Evolutionary conservation across 2,113 vertebrate species (phyloP).

Genomic region (Perca fluviatilis): DNA sequence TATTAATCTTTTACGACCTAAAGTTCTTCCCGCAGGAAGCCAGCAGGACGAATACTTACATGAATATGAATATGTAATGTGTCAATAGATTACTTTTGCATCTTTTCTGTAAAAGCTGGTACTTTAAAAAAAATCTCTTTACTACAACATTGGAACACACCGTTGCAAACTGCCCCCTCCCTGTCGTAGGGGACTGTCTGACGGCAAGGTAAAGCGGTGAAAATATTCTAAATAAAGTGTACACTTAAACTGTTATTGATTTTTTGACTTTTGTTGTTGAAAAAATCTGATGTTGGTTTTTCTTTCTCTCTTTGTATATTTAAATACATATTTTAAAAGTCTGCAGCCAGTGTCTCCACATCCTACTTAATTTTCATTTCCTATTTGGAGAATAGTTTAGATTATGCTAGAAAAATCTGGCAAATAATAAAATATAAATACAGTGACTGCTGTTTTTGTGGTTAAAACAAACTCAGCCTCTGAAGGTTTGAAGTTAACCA

Average conservation of each 20-base stretch:
- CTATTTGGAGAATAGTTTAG: neutral
- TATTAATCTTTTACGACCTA: neutral
- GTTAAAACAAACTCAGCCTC: neutral
- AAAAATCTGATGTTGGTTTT: neutral
- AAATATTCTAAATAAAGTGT: too few species aligned
- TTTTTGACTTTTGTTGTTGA: neutral
- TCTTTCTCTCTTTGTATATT: conserved; percentile 1
- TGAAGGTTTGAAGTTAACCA: neutral
- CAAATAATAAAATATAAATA: neutral
- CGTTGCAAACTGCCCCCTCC: neutral
- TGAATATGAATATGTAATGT: neutral
- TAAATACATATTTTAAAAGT: conserved; percentile 17
- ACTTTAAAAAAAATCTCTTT: neutral
- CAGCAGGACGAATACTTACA: neutral
- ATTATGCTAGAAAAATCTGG: neutral
- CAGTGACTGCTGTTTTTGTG: neutral
- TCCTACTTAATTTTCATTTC: neutral
- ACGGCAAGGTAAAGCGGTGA: too few species aligned
- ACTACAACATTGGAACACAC: neutral
- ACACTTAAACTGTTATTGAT: too few species aligned
- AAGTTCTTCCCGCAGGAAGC: neutral
- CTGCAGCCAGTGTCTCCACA: neutral
- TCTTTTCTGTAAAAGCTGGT: neutral
- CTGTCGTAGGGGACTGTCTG: too few species aligned
- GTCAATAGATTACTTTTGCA: too few species aligned